A percentile compares a stretch with the other conserved stretches of the same genome.
Evolutionary conservation across 1,140 invertebrate genomes (phyloP).

Genomic region (Caenorhabditis inopinata): DNA sequence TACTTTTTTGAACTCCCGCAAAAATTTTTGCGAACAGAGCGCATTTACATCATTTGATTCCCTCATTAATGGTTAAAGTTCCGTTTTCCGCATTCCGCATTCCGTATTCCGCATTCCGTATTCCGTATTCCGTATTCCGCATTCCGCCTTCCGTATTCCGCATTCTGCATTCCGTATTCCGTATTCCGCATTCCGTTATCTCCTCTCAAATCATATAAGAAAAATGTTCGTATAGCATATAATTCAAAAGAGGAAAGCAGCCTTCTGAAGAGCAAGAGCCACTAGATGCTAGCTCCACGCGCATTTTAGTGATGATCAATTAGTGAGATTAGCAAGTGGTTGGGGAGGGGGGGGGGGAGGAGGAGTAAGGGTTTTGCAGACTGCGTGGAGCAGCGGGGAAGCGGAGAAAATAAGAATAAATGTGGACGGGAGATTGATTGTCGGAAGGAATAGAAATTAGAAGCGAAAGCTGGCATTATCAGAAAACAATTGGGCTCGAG

Average conservation of each 20-base stretch:
- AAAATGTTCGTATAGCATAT: not conserved
- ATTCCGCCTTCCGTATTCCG: too few species aligned
- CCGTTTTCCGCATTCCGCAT: too few species aligned
- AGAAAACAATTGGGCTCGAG: too few species aligned
- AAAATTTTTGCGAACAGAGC: too few species aligned
- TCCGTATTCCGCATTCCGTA: too few species aligned
- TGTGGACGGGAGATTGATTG: not conserved
- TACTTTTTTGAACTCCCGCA: too few species aligned
- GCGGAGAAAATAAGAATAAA: not conserved
- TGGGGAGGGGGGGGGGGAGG: not conserved
- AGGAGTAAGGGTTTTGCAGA: not conserved
- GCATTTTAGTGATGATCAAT: slow-evolving; percentile 19
- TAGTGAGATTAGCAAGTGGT: not conserved
- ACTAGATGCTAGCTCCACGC: not conserved
- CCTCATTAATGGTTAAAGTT: too few species aligned
- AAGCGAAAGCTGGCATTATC: not conserved
- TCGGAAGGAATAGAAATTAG: not conserved
- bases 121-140: too few species aligned
- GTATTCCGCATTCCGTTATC: too few species aligned
- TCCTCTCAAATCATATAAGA: slow-evolving; percentile 3
- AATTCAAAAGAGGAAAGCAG: too few species aligned
- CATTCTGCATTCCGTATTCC: too few species aligned
- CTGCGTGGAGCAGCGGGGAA: not conserved
- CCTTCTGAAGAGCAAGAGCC: not conserved
- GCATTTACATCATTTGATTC: too few species aligned